These are phyloP conservation scores for Dicrostonyx torquatus DNA, from an alignment of 2,797 vertebrate species.

Conservation along the genomic window DNA sequence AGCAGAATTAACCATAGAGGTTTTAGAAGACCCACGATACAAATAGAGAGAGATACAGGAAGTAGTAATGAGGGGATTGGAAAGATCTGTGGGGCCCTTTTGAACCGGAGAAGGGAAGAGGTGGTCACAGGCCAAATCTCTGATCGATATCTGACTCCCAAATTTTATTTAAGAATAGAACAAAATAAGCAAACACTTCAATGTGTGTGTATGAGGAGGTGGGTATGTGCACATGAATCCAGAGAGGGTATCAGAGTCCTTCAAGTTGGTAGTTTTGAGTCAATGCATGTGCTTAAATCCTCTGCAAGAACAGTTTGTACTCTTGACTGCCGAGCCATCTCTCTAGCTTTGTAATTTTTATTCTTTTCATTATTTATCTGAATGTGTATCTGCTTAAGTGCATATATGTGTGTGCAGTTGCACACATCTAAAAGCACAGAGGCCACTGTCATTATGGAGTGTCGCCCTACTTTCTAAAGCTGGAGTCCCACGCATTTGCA, in stretches of 20 bases:
- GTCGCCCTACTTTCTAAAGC: not conserved
- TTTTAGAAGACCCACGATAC: not conserved
- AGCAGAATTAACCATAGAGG: not conserved
- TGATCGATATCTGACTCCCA: not conserved
- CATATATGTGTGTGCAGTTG: not conserved
- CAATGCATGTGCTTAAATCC: not conserved
- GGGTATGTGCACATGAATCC: not conserved
- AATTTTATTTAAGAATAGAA: not conserved
- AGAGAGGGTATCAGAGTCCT: too few species aligned
- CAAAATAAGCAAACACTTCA: not conserved
- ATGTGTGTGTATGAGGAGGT: not conserved
- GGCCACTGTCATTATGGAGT: not conserved
- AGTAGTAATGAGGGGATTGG: not conserved
- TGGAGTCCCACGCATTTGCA: not conserved
- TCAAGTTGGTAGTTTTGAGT: not conserved
- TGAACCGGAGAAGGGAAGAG: not conserved
- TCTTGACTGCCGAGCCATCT: not conserved
- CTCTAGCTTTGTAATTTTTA: not conserved
- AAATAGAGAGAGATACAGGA: not conserved
- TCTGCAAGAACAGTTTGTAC: not conserved
- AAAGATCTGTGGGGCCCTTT: not conserved
- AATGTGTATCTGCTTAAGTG: not conserved
- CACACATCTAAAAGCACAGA: not conserved
- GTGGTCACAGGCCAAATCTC: not conserved
- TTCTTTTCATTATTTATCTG: not conserved